Base-by-base conservation (phyloP, 1,140 invertebrate species). In the Holcopasites calliopsidis region DNA sequence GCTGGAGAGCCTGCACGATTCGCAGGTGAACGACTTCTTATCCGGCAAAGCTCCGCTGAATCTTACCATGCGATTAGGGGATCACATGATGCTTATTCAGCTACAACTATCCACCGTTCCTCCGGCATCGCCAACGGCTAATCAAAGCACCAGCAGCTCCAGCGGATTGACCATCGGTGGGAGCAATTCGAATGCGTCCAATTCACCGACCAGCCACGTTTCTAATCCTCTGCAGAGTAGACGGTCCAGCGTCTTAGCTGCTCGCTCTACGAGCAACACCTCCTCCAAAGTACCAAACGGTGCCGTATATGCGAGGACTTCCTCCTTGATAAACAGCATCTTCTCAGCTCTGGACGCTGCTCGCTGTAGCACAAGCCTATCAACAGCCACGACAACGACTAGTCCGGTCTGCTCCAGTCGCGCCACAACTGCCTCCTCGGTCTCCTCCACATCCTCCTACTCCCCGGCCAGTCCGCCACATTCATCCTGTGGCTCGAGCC, bases 11-110 rank as follows among this genome's bases (percentile, higher is more conserved):
- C 92, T 98, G 28, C 98, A 97, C 91, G 97, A 98, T 88, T 96
- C 95, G 68, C 92, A 95, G 93, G 97, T 99, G 71, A 98, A 97
- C 92, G 97, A 98, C 90, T 98, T 99, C 89, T 93, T 99, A 13
- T 97, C 96, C 87, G 97, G 97, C 49, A 97, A 97, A 90, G 97
- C 97, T 33, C 98, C 98, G 18, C 91, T 99, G 31, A 98, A 98
- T 90, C 92, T 99, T 58, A 98, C 97, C 49, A 98, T 98, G 97
- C 94, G 97, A 72, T 92, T 98, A 16, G 97, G 97, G 28, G 97
- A 98, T 89, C 97, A 98, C 92, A 98, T 98, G 96, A 98, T 98
- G 97, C 93, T 98, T 68, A 98, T 99, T 70, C 97, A 98, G 90
- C 92, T 98, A 47, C 97, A 98, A 89, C 91, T 99, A 62, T 98